Evolutionary conservation across 35 echinoderm and acorn worm genomes (phyloP), one percentile per base, ranked within the genome.

Genomic region (Eucidaris tribuloides): DNA sequence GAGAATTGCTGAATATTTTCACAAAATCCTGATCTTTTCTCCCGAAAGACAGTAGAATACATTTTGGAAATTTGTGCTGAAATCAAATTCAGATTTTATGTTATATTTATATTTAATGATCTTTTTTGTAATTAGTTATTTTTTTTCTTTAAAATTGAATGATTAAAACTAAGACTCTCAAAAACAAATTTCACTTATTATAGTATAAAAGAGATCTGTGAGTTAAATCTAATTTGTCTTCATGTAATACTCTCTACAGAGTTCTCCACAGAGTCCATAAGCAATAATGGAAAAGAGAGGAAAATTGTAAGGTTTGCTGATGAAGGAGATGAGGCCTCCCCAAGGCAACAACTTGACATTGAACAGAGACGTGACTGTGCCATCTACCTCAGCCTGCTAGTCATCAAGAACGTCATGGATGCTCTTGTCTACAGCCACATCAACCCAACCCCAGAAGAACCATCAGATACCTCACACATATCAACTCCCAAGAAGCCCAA

Each of bases 321-420:
- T 43, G 77, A 81, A 11, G 45, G 70, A 62, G 82, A 90, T 31
- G 83, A 85, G 37, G 33, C 49, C n/a, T 19, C 33, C 6, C 48
- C n/a, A 9, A 52, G n/a, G 4, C 49, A 27, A 45, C n/a, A 80
- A 20, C 55, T 89, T 4, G 66, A 71, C 5, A 62, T 87, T 46
- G 82, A 99, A 79, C 96, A 90, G 56, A 76, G 82, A 64, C 48
- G 96, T 31, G 96, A 99, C 64, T 71, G 85, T 46, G 39, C 83
- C 24, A 80, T 99, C 65, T 99, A 99, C 28, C 42, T 58, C 3
- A 99, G 96, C 56, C 93, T 90, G 39, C 58, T 92, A 1, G 49
- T 71, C 36, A 58, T 90, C 13, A 71, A 82, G 86, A 52, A 79
- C 34, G 81, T 71, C 52, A 77, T 78, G 83, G 38, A 9, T 23